phyloP scores from a whole-genome alignment of 2,113 vertebrate genomes.

The Epinephelus lanceolatus region DNA sequence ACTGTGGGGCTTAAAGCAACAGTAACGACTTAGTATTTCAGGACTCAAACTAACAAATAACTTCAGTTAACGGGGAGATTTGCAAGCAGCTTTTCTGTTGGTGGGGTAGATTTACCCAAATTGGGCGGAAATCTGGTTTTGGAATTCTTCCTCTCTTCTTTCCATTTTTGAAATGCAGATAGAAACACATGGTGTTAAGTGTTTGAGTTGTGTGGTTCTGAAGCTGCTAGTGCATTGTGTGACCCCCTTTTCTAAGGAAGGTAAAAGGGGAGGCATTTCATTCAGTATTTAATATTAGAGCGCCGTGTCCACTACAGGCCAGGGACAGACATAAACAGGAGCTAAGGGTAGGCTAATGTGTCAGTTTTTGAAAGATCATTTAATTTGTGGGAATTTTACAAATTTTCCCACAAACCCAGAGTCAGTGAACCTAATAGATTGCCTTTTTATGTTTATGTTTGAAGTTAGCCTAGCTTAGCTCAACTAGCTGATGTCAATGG shows the following conservation, averaged over 20 bases:
- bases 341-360: background rate
- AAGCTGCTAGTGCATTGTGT: slow-evolving; percentile 20
- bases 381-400: slow-evolving; percentile 2
- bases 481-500: background rate
- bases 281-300: slow-evolving; percentile 32
- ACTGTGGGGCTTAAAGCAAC: background rate
- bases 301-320: background rate
- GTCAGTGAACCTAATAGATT: slow-evolving; percentile 4
- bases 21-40: background rate
- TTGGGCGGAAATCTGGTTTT: slow-evolving; percentile 2
- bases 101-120: background rate
- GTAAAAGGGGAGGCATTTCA: background rate
- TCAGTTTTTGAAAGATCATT: background rate
- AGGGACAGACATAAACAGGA: background rate
- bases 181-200: slow-evolving; percentile 7
- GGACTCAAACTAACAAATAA: background rate
- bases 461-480: background rate
- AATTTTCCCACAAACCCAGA: slow-evolving; percentile 13
- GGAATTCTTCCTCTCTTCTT: background rate
- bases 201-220: slow-evolving; percentile 20
- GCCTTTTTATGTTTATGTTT: background rate
- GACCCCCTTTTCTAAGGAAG: background rate
- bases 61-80: background rate
- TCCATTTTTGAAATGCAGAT: background rate
- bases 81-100: background rate